Base-by-base conservation (phyloP, 35 echinoderm and acorn worm species). In the Stichopus chloronotus region DNA sequence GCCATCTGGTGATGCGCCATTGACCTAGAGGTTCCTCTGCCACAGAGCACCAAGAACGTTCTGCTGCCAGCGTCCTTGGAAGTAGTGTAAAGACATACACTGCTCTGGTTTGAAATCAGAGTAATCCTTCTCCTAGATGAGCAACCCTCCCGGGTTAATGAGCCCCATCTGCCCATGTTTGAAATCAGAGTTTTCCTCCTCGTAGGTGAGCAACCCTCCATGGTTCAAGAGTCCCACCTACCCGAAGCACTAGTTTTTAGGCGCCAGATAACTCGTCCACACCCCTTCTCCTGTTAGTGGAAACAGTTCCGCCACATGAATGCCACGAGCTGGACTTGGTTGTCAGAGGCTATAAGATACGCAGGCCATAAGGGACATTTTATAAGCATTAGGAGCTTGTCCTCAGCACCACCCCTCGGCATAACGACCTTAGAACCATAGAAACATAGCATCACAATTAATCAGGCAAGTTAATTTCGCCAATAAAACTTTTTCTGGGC, bases 241-340 rank as follows among this genome's bases (percentile, higher is more conserved):
- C n/a, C n/a, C n/a, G n/a, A n/a, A n/a, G n/a, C n/a, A n/a, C n/a
- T n/a, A n/a, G 78, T 80, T 89, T 89, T 89, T 13, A 89, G 87
- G 87, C 57, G 56, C 57, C 56, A 89, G 58, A 14, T 4, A 61
- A 89, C 87, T 68, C 63, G 63, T 24, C 57, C 53, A 76, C 88
- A 23, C 88, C 88, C 88, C 58, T 77, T 90, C 88, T 90, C 88
- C 88, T 90, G 88, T 90, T 17, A 90, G 88, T 90, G 24, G 52
- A 90, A 71, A 90, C 88, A 56, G 61, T 71, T 90, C 88, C 53
- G 88, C 88, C 88, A 90, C 88, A 21, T 23, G 88, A 90, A 90
- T 5, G 88, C 60, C 88, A 90, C 19, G 88, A 90, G 88, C 52
- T 77, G 88, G 60, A 90, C 88, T 77, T 90, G 71, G 63, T 76